phyloP scores from a whole-genome alignment of 2,888 invertebrate species.

The Rhyacophila evoluta region DNA sequence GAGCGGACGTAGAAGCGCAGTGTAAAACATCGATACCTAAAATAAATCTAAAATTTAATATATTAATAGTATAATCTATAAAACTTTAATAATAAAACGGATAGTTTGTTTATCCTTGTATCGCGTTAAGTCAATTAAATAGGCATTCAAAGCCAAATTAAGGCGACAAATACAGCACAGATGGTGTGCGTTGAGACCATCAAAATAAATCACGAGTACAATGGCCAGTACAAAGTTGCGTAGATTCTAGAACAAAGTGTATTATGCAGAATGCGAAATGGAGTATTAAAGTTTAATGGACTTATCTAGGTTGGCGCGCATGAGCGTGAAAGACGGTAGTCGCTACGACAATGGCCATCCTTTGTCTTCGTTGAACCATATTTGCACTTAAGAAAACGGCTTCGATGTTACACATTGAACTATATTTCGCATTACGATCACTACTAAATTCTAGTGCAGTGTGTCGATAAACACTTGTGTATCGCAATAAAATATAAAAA shows the following conservation, averaged over 20 bases:
- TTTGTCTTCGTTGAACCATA: conserved; percentile 9
- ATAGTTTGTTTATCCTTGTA: not conserved
- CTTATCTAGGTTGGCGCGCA: conserved; percentile 14
- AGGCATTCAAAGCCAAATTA: not conserved
- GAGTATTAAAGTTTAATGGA: conserved; percentile 8
- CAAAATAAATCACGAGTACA: not conserved
- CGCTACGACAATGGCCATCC: not conserved
- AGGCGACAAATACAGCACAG: not conserved
- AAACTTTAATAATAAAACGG: no score
- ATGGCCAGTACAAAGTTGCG: not conserved
- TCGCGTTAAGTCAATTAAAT: not conserved
- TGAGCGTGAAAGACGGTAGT: conserved; percentile 12
- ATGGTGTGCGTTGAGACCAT: not conserved
- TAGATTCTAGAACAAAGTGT: conserved; percentile 5
- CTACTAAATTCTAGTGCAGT: no score
- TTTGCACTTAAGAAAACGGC: not conserved
- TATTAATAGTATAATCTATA: no score
- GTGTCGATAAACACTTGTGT: no score
- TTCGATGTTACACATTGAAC: no score
- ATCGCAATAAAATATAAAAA: no score
- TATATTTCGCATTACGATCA: no score
- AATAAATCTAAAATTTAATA: no score
- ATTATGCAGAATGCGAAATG: conserved; percentile 9
- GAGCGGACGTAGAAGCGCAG: no score
- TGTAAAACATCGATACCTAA: no score